Percentiles rank a stretch among this genome's conserved stretches.
phyloP scores from a whole-genome alignment of 2,888 invertebrate genomes.

The Oligia latruncula region DNA sequence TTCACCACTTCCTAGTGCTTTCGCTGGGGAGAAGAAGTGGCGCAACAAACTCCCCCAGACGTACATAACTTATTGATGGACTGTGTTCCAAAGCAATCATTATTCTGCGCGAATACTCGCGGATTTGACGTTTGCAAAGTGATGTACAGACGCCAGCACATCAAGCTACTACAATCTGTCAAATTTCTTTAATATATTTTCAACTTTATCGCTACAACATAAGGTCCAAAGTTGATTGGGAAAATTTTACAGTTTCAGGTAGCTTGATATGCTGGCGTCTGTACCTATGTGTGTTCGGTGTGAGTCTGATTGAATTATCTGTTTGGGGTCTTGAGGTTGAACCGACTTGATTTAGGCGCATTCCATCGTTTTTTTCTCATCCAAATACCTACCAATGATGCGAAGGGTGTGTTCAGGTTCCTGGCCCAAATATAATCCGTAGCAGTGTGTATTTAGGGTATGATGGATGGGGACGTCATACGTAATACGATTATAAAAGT shows the following conservation, averaged over 20 bases:
- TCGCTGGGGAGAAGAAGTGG: too few species aligned
- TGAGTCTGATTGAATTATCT: too few species aligned
- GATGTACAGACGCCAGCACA: conserved; percentile 25
- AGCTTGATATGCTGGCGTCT: too few species aligned
- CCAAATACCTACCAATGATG: neutral
- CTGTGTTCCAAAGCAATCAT: conserved; percentile 34
- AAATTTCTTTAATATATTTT: too few species aligned
- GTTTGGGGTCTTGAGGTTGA: neutral
- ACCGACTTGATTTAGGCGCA: neutral
- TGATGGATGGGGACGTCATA: neutral
- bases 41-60: too few species aligned
- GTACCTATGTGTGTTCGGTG: too few species aligned
- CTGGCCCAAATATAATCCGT: neutral
- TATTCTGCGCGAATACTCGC: conserved; percentile 50
- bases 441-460: neutral
- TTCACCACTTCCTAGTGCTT: too few species aligned
- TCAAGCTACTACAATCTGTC: too few species aligned
- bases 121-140: conserved; percentile 52
- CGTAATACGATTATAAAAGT: neutral
- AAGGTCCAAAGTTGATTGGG: too few species aligned
- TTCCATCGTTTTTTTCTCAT: neutral
- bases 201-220: too few species aligned
- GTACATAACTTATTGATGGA: neutral
- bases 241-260: too few species aligned
- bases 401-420: neutral